phyloP scores from a whole-genome alignment of 2,797 vertebrate genomes.

The Telmatherina bonti region DNA sequence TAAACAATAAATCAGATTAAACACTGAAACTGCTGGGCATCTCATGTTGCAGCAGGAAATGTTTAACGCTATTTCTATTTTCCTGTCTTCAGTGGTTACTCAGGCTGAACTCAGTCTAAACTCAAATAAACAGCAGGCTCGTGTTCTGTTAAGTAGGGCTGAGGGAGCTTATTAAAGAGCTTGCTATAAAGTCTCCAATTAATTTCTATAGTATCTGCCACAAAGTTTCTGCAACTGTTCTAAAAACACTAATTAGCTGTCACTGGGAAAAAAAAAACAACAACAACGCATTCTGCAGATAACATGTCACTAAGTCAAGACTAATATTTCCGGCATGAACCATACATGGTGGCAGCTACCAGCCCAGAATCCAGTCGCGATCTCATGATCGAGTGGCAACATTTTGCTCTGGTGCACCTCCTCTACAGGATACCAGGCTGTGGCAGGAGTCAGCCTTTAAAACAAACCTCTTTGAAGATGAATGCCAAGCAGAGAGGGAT shows the following conservation, averaged over 20 bases:
- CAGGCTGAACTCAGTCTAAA: neutral
- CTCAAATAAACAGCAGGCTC: neutral
- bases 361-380: neutral
- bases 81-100: neutral
- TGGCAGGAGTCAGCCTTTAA: slow-evolving; percentile 50
- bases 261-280: neutral
- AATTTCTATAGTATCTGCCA: slow-evolving; percentile 1
- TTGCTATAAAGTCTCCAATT: neutral
- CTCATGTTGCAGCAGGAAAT: neutral
- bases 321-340: neutral
- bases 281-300: neutral
- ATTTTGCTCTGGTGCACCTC: slow-evolving; percentile 50
- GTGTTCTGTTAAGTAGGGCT: slow-evolving; percentile 1
- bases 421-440: slow-evolving; percentile 55
- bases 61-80: neutral
- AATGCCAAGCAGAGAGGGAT: slow-evolving; percentile 66
- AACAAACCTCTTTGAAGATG: slow-evolving; percentile 69
- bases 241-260: slow-evolving; percentile 1
- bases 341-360: slow-evolving; percentile 12
- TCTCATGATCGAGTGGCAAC: slow-evolving; percentile 41
- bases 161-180: slow-evolving; percentile 9
- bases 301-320: neutral
- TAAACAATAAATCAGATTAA: neutral
- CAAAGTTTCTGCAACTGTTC: slow-evolving; percentile 2
- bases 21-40: neutral